These are phyloP conservation scores for Zaprionus inermis DNA, from an alignment of 1,140 invertebrate species.

Conservation along the genomic window DNA sequence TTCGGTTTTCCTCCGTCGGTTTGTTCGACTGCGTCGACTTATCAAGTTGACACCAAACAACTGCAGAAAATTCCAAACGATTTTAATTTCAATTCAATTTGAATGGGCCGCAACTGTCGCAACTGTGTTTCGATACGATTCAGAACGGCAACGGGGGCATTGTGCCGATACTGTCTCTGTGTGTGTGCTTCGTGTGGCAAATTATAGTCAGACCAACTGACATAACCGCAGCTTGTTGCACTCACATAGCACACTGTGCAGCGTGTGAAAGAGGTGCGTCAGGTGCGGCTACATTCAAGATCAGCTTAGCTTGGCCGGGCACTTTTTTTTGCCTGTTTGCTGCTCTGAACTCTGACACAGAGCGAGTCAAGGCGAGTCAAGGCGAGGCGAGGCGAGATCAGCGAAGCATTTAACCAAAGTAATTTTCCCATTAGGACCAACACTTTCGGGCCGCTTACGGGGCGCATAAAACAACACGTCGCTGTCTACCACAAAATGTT, in stretches of 20 bases:
- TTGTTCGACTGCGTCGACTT: slow-evolving; percentile 42
- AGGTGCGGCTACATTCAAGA: slow-evolving; percentile 53
- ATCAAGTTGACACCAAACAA: slow-evolving; percentile 79
- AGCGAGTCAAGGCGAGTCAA: slow-evolving; percentile 1
- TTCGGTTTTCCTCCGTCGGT: slow-evolving; percentile 15
- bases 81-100: slow-evolving; percentile 68
- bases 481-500: slow-evolving; percentile 38
- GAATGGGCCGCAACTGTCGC: slow-evolving; percentile 33
- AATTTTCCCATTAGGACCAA: slow-evolving; percentile 72
- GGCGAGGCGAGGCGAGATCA: slow-evolving; percentile 23
- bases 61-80: slow-evolving; percentile 72
- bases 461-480: slow-evolving; percentile 44
- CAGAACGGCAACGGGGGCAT: slow-evolving; percentile 7
- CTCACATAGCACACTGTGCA: slow-evolving; percentile 15
- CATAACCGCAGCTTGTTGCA: slow-evolving; percentile 57
- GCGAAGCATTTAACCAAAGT: slow-evolving; percentile 71
- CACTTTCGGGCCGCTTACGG: slow-evolving; percentile 54
- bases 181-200: slow-evolving; percentile 62
- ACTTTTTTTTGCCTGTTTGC: neutral
- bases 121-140: slow-evolving; percentile 1
- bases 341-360: slow-evolving; percentile 24
- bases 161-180: slow-evolving; percentile 12
- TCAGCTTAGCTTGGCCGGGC: slow-evolving; percentile 15
- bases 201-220: slow-evolving; percentile 68
- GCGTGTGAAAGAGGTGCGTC: slow-evolving; percentile 64